Evolutionary conservation across 2,113 vertebrate species (phyloP).

Genomic region (Lonchura striata): DNA sequence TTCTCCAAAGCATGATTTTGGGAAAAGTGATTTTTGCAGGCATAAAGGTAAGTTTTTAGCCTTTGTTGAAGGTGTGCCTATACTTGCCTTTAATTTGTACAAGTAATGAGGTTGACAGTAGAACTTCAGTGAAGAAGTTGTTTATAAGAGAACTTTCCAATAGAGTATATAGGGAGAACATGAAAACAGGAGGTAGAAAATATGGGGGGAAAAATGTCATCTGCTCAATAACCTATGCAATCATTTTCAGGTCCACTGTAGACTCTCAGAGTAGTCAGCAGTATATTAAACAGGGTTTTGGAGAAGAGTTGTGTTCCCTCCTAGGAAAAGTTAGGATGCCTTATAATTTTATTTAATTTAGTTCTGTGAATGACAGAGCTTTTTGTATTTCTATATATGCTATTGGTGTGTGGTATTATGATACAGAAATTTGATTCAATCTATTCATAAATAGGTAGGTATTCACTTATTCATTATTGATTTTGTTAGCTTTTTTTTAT

Average conservation of each 20-base stretch:
- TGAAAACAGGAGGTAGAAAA: not conserved
- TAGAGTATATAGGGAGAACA: not conserved
- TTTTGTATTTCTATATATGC: not conserved
- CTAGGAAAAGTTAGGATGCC: not conserved
- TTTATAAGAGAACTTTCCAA: not conserved
- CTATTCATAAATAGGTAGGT: not conserved
- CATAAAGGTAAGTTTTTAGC: not conserved
- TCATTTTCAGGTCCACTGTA: not conserved
- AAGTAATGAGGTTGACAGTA: not conserved
- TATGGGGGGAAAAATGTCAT: rapidly evolving
- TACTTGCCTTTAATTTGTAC: not conserved
- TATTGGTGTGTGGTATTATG: not conserved
- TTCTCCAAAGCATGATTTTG: not conserved
- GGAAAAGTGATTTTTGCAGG: not conserved
- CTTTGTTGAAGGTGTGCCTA: not conserved
- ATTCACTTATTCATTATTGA: not conserved
- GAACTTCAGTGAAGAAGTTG: not conserved
- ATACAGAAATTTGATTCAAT: not conserved
- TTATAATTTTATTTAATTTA: not conserved
- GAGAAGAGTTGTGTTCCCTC: not conserved
- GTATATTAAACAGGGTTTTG: not conserved
- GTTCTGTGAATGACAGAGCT: not conserved
- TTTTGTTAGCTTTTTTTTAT: not conserved
- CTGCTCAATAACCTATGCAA: not conserved
- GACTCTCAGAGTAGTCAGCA: not conserved